phyloP scores from a whole-genome alignment of 1,140 invertebrate species.

The Frieseomelitta varia region DNA sequence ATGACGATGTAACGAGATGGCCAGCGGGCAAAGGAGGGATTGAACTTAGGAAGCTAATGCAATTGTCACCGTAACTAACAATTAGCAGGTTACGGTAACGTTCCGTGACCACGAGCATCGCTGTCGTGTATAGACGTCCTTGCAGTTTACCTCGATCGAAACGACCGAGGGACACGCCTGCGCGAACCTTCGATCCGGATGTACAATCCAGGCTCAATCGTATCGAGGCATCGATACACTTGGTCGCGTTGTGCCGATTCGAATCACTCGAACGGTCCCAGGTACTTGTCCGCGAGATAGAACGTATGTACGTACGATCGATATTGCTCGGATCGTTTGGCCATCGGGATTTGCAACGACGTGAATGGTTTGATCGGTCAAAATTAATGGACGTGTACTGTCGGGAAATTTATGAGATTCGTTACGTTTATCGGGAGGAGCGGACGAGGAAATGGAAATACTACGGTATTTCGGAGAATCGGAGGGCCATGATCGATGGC shows the following conservation, averaged over 20 bases:
- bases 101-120: constrained; percentile 41
- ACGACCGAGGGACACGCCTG: not conserved
- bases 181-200: not conserved
- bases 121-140: not conserved
- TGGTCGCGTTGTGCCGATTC: not conserved
- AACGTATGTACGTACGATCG: not conserved
- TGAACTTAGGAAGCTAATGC: constrained; percentile 67
- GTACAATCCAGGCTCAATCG: not conserved
- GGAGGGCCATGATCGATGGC: not conserved
- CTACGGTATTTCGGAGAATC: not conserved
- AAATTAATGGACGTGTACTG: not conserved
- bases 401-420: constrained; percentile 1
- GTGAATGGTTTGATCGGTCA: not conserved
- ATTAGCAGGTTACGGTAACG: constrained; percentile 65
- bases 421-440: constrained; percentile 19
- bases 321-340: not conserved
- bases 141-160: not conserved
- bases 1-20: constrained; percentile 37
- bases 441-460: not conserved
- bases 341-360: not conserved
- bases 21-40: constrained; percentile 6
- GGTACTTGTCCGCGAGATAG: not conserved
- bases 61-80: constrained; percentile 70
- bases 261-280: not conserved
- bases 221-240: not conserved